Evolutionary conservation across 2,113 vertebrate genomes (phyloP), one percentile per base, ranked within the genome.

Genomic region (Spea bombifrons): DNA sequence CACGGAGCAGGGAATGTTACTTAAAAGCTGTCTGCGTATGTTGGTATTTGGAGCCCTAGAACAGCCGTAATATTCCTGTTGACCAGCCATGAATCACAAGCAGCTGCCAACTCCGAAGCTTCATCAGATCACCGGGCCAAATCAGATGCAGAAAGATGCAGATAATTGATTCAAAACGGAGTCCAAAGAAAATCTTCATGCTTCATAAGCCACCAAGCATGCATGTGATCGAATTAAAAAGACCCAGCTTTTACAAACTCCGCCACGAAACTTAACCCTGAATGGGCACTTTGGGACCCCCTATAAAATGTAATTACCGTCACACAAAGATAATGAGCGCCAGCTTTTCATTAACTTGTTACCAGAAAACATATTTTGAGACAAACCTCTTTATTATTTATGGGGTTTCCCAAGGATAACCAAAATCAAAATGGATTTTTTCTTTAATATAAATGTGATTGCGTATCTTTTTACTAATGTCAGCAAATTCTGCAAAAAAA

Each of bases 221-320:
- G 78, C 78, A 80, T 74, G 71, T 80, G 71, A 80, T 80, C 71
- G 30, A 68, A 80, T 80, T 80, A 80, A 74, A 57, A 17, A 74
- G 78, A 80, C 50, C 52, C 63, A 9, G 30, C 71, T 66, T 63
- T 73, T 46, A 67, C 52, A 73, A 73, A 73, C n/a, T 79, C 65
- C 12, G 16, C 78, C 55, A 53, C 59, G 64, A 61, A 59, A 67
- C 61, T 66, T 68, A 80, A 73, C 63, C 71, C 47, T 17, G 16
- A 50, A 73, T 52, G 5, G 48, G 47, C 70, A 67, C 64, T 66
- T 57, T 52, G 30, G 13, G 68, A 71, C 64, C 48, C 43, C 45
- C 9, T 30, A 64, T 8, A 43, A 13, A 66, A 17, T 9, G 8
- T 7, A 57, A 45, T 67, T 67, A 5, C 5, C 47, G 45, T 6